Evolutionary conservation across 2,113 vertebrate species (phyloP).

Genomic region (Strigops habroptila): DNA sequence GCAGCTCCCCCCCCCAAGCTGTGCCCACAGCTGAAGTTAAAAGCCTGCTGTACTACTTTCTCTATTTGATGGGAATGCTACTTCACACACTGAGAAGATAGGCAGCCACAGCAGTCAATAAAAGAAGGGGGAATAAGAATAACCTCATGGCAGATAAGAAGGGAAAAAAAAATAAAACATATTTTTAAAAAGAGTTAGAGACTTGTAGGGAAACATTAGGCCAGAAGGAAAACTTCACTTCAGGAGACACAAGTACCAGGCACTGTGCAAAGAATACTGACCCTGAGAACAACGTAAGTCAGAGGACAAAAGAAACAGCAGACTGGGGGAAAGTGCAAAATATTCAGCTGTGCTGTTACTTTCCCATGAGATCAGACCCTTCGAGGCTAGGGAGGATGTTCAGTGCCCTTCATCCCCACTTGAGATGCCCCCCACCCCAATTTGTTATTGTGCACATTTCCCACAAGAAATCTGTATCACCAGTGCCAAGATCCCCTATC

Average conservation of each 20-base stretch:
- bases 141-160: slow-evolving; percentile 1
- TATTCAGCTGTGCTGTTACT: neutral
- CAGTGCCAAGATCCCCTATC: neutral
- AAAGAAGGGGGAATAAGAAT: slow-evolving; percentile 14
- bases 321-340: neutral
- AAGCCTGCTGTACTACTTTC: slow-evolving; percentile 7
- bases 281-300: neutral
- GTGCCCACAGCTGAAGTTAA: slow-evolving; percentile 42
- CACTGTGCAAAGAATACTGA: neutral
- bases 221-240: neutral
- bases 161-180: neutral
- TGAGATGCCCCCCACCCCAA: rapidly evolving
- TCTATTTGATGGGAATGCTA: slow-evolving; percentile 39
- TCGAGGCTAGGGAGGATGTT: neutral
- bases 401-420: neutral
- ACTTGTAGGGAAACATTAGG: neutral
- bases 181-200: neutral
- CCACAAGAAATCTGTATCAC: neutral
- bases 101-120: neutral
- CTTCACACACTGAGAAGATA: slow-evolving; percentile 25
- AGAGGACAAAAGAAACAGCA: neutral
- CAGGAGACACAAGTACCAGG: neutral
- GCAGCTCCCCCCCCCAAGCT: neutral
- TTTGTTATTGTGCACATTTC: neutral
- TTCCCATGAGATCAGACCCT: neutral